Percentiles rank a stretch among this genome's conserved stretches.
Evolutionary conservation across 2,888 invertebrate species (phyloP).

Genomic region (Dysmachus trigonus): DNA sequence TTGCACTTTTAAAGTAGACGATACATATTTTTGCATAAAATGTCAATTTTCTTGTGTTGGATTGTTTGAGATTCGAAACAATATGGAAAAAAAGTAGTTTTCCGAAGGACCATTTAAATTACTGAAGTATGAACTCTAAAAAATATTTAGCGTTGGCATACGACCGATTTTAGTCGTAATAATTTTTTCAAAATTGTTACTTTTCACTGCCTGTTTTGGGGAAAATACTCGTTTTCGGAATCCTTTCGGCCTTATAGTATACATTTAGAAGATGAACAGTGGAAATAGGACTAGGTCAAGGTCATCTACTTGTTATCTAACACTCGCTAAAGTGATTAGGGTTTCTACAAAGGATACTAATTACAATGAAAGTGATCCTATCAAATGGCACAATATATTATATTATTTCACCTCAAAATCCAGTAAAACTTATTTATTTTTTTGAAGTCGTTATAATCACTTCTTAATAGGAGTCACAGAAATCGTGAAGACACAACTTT

Average conservation of each 20-base stretch:
- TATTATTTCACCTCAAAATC: background rate
- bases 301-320: slow-evolving; percentile 29
- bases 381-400: background rate
- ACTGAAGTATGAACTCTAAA: background rate
- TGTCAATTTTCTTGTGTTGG: background rate
- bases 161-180: background rate
- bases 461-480: background rate
- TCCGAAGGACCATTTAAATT: no score
- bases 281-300: slow-evolving; percentile 42
- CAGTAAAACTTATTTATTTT: background rate
- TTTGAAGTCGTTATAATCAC: background rate
- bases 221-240: background rate
- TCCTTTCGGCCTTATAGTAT: background rate
- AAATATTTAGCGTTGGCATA: background rate
- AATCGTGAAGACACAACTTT: background rate
- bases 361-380: background rate
- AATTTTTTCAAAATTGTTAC: background rate
- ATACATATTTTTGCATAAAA: background rate
- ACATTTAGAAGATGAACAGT: background rate
- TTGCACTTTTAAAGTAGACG: no score
- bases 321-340: background rate
- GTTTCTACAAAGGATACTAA: background rate
- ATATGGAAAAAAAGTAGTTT: background rate
- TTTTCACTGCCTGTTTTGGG: background rate
- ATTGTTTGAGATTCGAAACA: background rate